Evolutionary conservation across 2,888 invertebrate genomes (phyloP), one percentile per base, ranked within the genome.

Genomic region (Cylloceria caligata): DNA sequence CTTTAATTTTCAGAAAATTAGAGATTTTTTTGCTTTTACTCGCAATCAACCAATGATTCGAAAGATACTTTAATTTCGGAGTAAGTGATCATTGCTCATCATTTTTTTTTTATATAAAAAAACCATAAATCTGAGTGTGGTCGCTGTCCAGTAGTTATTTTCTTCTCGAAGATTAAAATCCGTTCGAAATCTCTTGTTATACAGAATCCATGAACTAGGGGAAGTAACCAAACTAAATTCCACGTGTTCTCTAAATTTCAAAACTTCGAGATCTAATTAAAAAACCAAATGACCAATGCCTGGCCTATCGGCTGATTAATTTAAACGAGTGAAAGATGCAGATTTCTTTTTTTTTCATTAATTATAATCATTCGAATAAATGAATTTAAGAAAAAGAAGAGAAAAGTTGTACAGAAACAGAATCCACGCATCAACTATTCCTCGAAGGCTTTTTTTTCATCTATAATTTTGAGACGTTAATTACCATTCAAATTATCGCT

Each of bases 341-440:
- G n/a, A n/a, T n/a, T n/a, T n/a, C n/a, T n/a, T n/a, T 16, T 57
- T n/a, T 34, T 57, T 57, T 57, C n/a, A 34, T 16, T n/a, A 52
- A 57, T 6, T 34, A 1, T 57, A 16, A n/a, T 34, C 6, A 34
- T 34, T 5, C 7, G 2, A 30, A 30, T 57, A 2, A 57, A 57
- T n/a, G 3, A 34, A 57, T 30, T n/a, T 21, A 27, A 16, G 6
- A 16, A 36, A 36, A 34, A 19, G 2, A 11, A 27, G 2, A 9
- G 27, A 2, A 34, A 27, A 65, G n/a, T 42, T 71, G 57, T 80
- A 75, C 75, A 75, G 64, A 71, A 69, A 69, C 27, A 47, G 24
- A 49, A 45, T 47, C 52, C 13, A 16, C 24, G 21, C 45, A 64
- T 52, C 36, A 39, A 49, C n/a, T 16, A 24, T 36, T 27, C 9